Percentiles rank a stretch among this genome's conserved stretches.
phyloP scores from a whole-genome alignment of 2,113 vertebrate species.

The Lynx canadensis region DNA sequence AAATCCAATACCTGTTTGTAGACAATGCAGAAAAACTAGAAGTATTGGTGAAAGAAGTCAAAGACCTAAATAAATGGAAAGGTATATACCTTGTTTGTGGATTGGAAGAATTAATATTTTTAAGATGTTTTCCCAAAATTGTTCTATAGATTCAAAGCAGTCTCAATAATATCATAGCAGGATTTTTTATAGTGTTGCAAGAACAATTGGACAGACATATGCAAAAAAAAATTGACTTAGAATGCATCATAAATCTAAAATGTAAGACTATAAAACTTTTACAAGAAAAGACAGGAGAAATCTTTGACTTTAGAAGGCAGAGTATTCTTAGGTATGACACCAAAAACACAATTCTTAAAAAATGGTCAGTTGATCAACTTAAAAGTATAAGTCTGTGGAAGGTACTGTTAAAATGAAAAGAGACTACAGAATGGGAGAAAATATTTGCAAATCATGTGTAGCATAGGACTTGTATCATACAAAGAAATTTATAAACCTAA shows the following conservation, averaged over 20 bases:
- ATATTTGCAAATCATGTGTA: background rate
- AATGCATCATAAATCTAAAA: background rate
- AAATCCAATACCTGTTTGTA: background rate
- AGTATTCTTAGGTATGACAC: too few relatives aligned
- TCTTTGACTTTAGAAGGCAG: background rate
- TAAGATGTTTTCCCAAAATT: background rate
- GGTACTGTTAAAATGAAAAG: background rate
- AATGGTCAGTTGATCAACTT: background rate
- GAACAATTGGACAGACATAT: background rate
- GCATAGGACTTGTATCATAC: background rate
- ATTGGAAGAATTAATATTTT: background rate
- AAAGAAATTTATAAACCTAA: background rate
- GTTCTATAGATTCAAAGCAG: background rate
- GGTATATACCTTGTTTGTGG: background rate
- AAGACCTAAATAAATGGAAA: background rate
- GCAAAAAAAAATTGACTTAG: background rate
- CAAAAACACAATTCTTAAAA: too few relatives aligned
- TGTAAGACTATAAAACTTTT: background rate
- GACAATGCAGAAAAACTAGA: background rate
- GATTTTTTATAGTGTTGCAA: background rate
- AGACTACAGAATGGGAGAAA: background rate
- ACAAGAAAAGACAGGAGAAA: background rate
- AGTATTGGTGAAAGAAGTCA: background rate
- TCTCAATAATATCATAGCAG: background rate
- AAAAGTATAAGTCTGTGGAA: background rate